Percentiles rank a stretch among this genome's conserved stretches.
Evolutionary conservation across 2,888 invertebrate species (phyloP).

Genomic region (Clistopyga incitator): DNA sequence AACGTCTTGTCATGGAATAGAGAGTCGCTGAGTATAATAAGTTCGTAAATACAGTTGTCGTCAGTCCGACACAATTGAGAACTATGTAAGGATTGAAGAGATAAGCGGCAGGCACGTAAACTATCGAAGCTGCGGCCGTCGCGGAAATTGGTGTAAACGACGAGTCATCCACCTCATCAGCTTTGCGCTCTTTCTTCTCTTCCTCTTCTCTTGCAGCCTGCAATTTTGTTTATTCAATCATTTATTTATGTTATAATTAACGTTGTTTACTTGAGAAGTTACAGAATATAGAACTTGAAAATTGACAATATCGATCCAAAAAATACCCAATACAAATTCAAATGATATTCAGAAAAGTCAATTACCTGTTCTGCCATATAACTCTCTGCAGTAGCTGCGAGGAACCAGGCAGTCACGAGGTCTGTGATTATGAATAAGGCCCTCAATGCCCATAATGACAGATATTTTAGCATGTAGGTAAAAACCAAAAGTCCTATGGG

Average conservation of each 20-base stretch:
- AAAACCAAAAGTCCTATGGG: slow-evolving; percentile 90
- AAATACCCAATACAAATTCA: neutral
- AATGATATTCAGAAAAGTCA: slow-evolving; percentile 22
- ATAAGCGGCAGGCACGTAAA: slow-evolving; percentile 91
- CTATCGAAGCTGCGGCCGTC: slow-evolving; percentile 72
- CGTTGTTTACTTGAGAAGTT: too few species aligned
- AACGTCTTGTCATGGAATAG: slow-evolving; percentile 89
- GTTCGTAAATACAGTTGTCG: slow-evolving; percentile 96
- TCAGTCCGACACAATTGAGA: slow-evolving; percentile 94
- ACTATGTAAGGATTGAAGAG: slow-evolving; percentile 96
- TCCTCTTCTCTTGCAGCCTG: slow-evolving; percentile 76
- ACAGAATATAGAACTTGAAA: too few species aligned
- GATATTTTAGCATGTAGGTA: slow-evolving; percentile 85
- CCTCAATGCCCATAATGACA: slow-evolving; percentile 74
- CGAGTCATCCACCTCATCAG: slow-evolving; percentile 53
- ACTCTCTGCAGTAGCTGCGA: slow-evolving; percentile 89
- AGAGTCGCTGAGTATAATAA: slow-evolving; percentile 91
- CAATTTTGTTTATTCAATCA: slow-evolving; percentile 51
- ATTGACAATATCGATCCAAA: neutral
- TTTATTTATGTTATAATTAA: neutral
- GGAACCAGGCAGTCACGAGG: slow-evolving; percentile 90
- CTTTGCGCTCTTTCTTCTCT: slow-evolving; percentile 66
- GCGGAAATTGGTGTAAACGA: slow-evolving; percentile 65
- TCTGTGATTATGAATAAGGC: slow-evolving; percentile 91
- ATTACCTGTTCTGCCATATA: slow-evolving; percentile 88